Base-by-base conservation (phyloP, 2,797 vertebrate genomes). In the Gymnothorax javanicus region DNA sequence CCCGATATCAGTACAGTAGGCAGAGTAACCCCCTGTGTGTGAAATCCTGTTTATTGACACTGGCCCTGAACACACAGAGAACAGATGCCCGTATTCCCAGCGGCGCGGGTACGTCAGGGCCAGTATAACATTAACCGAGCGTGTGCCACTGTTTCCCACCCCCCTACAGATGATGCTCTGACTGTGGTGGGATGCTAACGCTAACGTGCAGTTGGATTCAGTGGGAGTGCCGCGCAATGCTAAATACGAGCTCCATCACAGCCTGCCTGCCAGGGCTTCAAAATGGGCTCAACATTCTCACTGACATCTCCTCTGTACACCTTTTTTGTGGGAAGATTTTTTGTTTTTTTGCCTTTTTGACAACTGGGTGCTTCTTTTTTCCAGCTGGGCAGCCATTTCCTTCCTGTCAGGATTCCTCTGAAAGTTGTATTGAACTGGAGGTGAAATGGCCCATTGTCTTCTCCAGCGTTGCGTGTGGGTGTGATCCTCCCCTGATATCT, bases 101-200 rank as follows among this genome's bases (percentile, higher is more conserved):
- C 90, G 91, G 90, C 92, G 33, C 90, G 89, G 2, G 86, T 90
- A 93, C 92, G 95, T 94, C 91, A 92, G 86, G 88, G 91, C 92
- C 90, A 90, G 86, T 91, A 91, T 94, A 92, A 89, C 90, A 91
- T 93, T 95, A 94, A 95, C 94, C 93, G 92, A 94, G 93, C 89
- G 92, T 91, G 92, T 94, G 92, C 93, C 94, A 91, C 89, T 91
- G 87, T 91, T 89, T 90, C 88, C 90, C 75, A 89, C 79, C 89
- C 81, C 85, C 88, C 89, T 0, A 33, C 92, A 92, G 91, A 89
- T 85, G 89, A 84, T 9, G 87, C 87, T 90, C 91, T 88, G 91
- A 90, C 91, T 91, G 84, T 89, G 15, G 89, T 86, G 86, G 52
- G 75, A 62, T 69, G 85, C 3, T 73, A 82, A 90, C 89, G 89